A percentile compares a stretch with the other conserved stretches of the same genome.
These are phyloP conservation scores for Distichodus sexfasciatus DNA, from an alignment of 2,797 vertebrate genomes.

Conservation along the genomic window DNA sequence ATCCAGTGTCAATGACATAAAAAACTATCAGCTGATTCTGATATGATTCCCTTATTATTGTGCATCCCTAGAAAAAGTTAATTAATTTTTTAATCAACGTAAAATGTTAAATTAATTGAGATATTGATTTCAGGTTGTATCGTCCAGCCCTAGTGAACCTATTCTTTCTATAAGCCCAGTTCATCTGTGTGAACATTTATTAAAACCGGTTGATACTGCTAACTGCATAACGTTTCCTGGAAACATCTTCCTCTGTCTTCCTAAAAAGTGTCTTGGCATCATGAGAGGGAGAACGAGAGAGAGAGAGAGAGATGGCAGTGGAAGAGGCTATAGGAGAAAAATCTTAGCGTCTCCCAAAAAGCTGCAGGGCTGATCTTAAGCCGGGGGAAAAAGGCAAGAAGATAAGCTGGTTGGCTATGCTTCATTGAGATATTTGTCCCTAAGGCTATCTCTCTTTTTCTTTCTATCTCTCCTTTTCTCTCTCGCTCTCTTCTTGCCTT, in stretches of 20 bases:
- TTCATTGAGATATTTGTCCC: slow-evolving; percentile 43
- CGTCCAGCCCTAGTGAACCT: no score
- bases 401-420: slow-evolving; percentile 35
- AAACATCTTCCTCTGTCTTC: background rate
- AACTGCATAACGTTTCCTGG: background rate
- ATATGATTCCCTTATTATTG: no score
- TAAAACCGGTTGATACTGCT: background rate
- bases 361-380: slow-evolving; percentile 25
- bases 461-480: slow-evolving; percentile 25
- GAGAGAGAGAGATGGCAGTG: background rate
- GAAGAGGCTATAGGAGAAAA: background rate
- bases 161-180: background rate
- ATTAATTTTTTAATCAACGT: no score
- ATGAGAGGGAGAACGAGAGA: slow-evolving; percentile 3
- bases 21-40: no score
- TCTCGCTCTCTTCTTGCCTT: no score
- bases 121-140: no score
- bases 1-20: no score
- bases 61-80: no score
- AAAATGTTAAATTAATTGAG: background rate
- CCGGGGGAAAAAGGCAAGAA: slow-evolving; percentile 30
- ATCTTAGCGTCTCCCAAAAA: slow-evolving; percentile 17
- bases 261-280: background rate
- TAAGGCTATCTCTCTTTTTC: slow-evolving; percentile 16
- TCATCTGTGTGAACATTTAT: background rate